phyloP scores from a whole-genome alignment of 2,797 vertebrate genomes.

The Darevskia mixta region DNA sequence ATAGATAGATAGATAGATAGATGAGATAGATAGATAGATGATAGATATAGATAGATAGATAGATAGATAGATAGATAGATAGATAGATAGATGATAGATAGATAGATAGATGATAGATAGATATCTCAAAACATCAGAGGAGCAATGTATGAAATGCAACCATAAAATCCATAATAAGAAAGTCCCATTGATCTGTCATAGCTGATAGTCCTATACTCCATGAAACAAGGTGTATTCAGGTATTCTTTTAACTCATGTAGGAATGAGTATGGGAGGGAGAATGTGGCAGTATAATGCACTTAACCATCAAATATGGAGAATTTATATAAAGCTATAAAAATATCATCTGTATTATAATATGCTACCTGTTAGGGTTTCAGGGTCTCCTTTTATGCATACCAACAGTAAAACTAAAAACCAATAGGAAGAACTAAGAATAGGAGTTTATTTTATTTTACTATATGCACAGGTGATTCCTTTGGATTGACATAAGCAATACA shows the following conservation, averaged over 20 bases:
- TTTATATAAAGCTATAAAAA: constrained; percentile 48
- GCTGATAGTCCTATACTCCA: neutral
- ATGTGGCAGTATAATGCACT: neutral
- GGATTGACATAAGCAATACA: neutral
- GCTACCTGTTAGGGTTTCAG: constrained; percentile 54
- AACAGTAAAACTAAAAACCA: constrained; percentile 52
- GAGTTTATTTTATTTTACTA: constrained; percentile 18
- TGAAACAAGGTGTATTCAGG: neutral
- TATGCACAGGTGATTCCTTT: neutral
- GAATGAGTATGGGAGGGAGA: too few species aligned
- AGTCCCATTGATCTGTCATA: neutral
- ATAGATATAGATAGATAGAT: too few species aligned
- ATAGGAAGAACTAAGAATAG: neutral
- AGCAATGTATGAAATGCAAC: neutral
- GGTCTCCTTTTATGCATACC: constrained; percentile 27
- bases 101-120: too few species aligned
- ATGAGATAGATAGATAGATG: too few species aligned
- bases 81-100: too few species aligned
- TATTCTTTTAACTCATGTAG: too few species aligned
- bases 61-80: too few species aligned
- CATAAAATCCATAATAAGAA: neutral
- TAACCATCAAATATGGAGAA: constrained; percentile 50
- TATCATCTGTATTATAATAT: constrained; percentile 42
- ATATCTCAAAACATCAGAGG: too few species aligned
- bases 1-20: too few species aligned